These are phyloP conservation scores for Spicauda simplicius DNA, from an alignment of 2,888 invertebrate genomes.

Conservation along the genomic window DNA sequence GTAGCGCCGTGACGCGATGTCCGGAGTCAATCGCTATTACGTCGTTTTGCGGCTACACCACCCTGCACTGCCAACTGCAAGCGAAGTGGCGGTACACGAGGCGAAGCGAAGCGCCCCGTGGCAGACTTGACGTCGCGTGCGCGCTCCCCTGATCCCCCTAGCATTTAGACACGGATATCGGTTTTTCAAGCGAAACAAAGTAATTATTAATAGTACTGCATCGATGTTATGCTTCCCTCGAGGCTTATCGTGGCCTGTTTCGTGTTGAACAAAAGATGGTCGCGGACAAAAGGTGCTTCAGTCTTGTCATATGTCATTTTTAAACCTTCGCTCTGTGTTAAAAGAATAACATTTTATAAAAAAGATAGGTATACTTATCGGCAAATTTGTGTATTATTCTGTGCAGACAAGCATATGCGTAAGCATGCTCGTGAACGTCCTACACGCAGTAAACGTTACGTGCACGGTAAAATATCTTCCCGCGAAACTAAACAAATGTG, in stretches of 20 bases:
- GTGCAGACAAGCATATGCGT: too few species aligned
- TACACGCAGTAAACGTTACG: too few species aligned
- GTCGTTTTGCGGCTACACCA: conserved; percentile 31
- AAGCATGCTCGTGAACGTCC: too few species aligned
- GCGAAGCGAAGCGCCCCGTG: conserved; percentile 34
- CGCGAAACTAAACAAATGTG: not conserved
- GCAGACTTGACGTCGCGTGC: conserved; percentile 72
- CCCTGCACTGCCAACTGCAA: conserved; percentile 26
- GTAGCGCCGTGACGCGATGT: conserved; percentile 64
- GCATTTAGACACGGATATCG: conserved; percentile 64
- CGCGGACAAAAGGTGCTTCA: conserved; percentile 27
- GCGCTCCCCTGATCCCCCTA: conserved; percentile 48
- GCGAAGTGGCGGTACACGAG: conserved; percentile 5
- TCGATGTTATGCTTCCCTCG: conserved; percentile 45
- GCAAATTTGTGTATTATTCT: too few species aligned
- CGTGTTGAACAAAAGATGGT: conserved; percentile 36
- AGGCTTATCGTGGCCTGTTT: conserved; percentile 31
- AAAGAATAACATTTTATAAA: not conserved
- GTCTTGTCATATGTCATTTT: conserved; percentile 17
- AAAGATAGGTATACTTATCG: too few species aligned
- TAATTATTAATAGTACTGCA: conserved; percentile 58
- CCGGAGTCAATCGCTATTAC: conserved; percentile 63
- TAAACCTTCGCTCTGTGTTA: conserved; percentile 2
- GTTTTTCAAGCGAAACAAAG: conserved; percentile 60
- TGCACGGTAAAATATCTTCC: not conserved